phyloP scores from a whole-genome alignment of 2,888 invertebrate species.

The Perizoma affinitatum region DNA sequence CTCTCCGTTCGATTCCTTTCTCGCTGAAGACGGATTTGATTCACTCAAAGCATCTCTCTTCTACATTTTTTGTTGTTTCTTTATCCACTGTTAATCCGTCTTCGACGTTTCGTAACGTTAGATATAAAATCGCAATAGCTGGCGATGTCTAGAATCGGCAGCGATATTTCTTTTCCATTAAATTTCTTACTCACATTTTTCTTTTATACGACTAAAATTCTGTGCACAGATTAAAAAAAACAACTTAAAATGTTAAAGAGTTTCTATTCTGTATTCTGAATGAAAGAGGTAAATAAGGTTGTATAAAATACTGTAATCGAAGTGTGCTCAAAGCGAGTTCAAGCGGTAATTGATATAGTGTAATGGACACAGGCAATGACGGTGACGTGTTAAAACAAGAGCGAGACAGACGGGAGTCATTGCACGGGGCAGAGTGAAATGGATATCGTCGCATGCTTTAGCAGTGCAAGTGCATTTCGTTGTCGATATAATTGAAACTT shows the following conservation, averaged over 20 bases:
- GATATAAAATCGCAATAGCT: constrained; percentile 57
- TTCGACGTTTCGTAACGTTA: constrained; percentile 74
- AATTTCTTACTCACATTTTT: constrained; percentile 10
- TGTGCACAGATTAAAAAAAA: constrained; percentile 1
- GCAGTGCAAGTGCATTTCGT: constrained; percentile 68
- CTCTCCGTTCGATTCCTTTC: constrained; percentile 69
- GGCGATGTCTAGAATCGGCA: constrained; percentile 31
- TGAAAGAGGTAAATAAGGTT: constrained; percentile 15
- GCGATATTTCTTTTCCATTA: constrained; percentile 33
- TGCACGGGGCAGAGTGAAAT: constrained; percentile 64
- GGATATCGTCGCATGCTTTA: constrained; percentile 59
- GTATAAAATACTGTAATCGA: constrained; percentile 46
- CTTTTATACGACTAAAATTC: constrained; percentile 12
- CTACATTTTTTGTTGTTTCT: constrained; percentile 69
- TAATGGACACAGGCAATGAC: constrained; percentile 81
- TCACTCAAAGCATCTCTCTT: constrained; percentile 76
- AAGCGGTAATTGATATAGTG: constrained; percentile 78
- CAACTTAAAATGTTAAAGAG: constrained; percentile 1
- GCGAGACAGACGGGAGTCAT: constrained; percentile 64
- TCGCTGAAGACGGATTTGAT: constrained; percentile 76
- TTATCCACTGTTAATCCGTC: constrained; percentile 78
- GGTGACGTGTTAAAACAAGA: constrained; percentile 75
- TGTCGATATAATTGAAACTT: constrained; percentile 70
- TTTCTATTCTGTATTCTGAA: constrained; percentile 3
- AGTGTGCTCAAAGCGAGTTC: constrained; percentile 51